Percentiles rank a stretch among this genome's conserved stretches.
Conservation (phyloP, 2,888 invertebrate genomes). For the Cryptus viduatorius region DNA sequence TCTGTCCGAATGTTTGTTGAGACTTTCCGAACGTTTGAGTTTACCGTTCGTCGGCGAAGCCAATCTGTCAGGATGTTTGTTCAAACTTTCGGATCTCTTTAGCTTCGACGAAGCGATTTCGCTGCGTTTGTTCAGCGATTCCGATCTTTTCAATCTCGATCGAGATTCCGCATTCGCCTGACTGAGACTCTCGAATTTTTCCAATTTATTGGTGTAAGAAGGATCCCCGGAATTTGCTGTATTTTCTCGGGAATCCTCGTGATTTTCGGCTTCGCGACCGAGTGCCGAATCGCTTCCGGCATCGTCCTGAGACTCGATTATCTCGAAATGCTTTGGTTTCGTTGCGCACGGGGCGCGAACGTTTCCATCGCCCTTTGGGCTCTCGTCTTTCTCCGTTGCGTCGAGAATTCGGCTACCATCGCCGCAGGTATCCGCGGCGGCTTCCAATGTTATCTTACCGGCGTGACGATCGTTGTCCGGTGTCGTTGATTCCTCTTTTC, state of each 20-base stretch:
- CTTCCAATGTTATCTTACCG: slow-evolving; percentile 54
- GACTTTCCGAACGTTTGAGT: slow-evolving; percentile 82
- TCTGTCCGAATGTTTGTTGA: slow-evolving; percentile 83
- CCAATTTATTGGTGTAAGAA: slow-evolving; percentile 81
- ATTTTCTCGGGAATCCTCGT: slow-evolving; percentile 33
- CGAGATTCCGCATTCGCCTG: slow-evolving; percentile 80
- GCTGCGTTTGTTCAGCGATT: slow-evolving; percentile 88
- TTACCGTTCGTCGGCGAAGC: slow-evolving; percentile 80
- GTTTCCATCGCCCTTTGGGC: slow-evolving; percentile 57
- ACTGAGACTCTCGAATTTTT: slow-evolving; percentile 82
- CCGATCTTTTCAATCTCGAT: slow-evolving; percentile 87
- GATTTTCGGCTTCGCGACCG: slow-evolving; percentile 34
- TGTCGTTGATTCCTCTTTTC: slow-evolving; percentile 66
- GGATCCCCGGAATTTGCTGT: slow-evolving; percentile 58
- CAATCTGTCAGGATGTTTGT: slow-evolving; percentile 85
- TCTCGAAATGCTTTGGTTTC: slow-evolving; percentile 73
- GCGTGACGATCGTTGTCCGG: slow-evolving; percentile 85
- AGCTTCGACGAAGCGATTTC: slow-evolving; percentile 86
- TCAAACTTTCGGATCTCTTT: slow-evolving; percentile 88
- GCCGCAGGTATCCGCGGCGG: slow-evolving; percentile 63
- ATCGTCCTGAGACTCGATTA: slow-evolving; percentile 66
- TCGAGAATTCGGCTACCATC: slow-evolving; percentile 73
- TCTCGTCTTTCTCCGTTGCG: slow-evolving; percentile 85
- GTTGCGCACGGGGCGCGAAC: slow-evolving; percentile 36
- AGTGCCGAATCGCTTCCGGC: slow-evolving; percentile 59